Conservation (phyloP, 1,140 invertebrate genomes). For the Trachelipus rathkii region DNA sequence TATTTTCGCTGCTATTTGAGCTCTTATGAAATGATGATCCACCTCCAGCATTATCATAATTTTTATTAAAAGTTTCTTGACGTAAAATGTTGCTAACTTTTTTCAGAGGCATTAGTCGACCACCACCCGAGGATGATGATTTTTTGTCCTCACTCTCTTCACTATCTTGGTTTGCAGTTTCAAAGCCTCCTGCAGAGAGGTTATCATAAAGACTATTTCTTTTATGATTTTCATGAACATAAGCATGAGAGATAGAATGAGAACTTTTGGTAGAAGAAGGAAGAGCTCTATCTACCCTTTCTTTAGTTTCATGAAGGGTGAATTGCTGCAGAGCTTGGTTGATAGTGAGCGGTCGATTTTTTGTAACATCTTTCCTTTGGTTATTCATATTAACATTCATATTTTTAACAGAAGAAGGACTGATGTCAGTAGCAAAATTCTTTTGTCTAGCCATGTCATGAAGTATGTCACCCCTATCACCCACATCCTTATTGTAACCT, state of each 20-base stretch:
- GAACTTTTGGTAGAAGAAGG: constrained; percentile 34
- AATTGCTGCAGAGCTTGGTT: constrained; percentile 34
- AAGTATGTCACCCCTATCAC: constrained; percentile 60
- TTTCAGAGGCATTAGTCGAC: constrained; percentile 27
- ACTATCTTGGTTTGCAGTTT: constrained; percentile 42
- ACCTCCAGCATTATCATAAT: constrained; percentile 30
- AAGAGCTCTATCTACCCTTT: constrained; percentile 29
- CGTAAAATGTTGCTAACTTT: constrained; percentile 25
- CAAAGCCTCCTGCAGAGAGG: constrained; percentile 41
- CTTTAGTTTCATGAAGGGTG: constrained; percentile 31
- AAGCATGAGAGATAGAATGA: constrained; percentile 31
- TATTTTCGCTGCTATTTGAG: constrained; percentile 2
- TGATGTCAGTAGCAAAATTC: constrained; percentile 30
- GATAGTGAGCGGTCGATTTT: constrained; percentile 29
- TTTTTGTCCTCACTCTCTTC: constrained; percentile 41
- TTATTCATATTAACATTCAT: constrained; percentile 33
- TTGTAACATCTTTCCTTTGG: constrained; percentile 28
- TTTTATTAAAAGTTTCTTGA: constrained; percentile 30
- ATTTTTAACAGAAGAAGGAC: constrained; percentile 19
- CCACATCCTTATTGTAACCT: constrained; percentile 65
- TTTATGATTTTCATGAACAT: constrained; percentile 35
- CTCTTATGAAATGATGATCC: constrained; percentile 19
- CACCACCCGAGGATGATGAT: constrained; percentile 10
- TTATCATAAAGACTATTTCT: constrained; percentile 44
- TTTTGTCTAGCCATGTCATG: constrained; percentile 36